Conservation (phyloP, 1,140 invertebrate species). For the Cydia fagiglandana region DNA sequence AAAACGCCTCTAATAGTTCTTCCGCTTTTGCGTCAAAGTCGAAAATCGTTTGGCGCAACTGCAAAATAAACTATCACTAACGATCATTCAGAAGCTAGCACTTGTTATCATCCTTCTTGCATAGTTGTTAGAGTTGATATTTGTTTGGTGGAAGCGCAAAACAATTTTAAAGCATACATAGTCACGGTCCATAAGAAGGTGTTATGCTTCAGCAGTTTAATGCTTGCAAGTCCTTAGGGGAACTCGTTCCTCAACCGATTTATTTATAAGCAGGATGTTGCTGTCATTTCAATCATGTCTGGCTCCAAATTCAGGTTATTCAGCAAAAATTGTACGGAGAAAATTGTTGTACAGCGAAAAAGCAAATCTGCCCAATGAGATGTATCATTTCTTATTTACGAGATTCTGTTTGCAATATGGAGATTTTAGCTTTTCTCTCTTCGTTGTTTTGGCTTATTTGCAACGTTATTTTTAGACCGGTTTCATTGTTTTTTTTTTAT, state of each 20-base stretch:
- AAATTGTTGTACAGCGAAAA: not conserved
- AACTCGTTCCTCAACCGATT: constrained; percentile 31
- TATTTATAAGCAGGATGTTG: constrained; percentile 32
- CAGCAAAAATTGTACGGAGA: constrained; percentile 10
- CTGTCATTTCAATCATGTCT: constrained; percentile 32
- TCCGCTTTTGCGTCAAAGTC: not conserved
- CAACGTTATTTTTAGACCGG: not conserved
- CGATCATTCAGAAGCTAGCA: not conserved
- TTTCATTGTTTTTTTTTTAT: not conserved
- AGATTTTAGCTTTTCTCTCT: not conserved
- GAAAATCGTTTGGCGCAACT: not conserved
- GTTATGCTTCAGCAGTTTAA: constrained; percentile 49
- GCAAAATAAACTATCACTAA: constrained; percentile 4
- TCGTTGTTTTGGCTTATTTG: not conserved
- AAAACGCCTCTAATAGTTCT: not conserved
- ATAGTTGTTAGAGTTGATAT: not conserved
- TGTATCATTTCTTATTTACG: constrained; percentile 1
- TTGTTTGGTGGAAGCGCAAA: not conserved
- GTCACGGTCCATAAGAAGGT: constrained; percentile 43
- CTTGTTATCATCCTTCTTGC: not conserved
- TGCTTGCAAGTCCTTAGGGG: constrained; percentile 39
- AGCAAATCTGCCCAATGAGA: not conserved
- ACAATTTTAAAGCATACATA: constrained; percentile 34
- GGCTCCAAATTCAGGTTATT: constrained; percentile 27
- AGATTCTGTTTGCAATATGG: not conserved